Evolutionary conservation across 1,140 invertebrate genomes (phyloP), one percentile per base, ranked within the genome.

Genomic region (Atta texana): DNA sequence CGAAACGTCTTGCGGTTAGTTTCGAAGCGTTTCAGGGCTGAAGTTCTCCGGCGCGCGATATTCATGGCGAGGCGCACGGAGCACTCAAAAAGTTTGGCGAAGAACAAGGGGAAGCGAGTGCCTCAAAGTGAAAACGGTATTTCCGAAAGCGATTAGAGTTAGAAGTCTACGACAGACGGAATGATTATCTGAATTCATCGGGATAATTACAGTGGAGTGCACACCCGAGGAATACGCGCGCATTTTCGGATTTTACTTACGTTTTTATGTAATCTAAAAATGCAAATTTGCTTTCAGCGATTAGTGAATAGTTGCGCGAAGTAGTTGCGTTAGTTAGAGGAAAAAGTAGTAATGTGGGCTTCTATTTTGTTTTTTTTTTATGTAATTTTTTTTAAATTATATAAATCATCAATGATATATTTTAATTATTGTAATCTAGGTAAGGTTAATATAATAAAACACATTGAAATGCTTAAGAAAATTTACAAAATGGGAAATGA

Each of bases 1-100:
- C 82, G 82, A 77, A 77, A 77, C 72, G 74, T 85, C 82, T 85
- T 85, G 71, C 82, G 72, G 82, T 85, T 85, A 85, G 82, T 85
- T 85, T 77, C 82, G 44, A 64, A 49, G 71, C 55, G 80, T 82
- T 82, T 82, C 69, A 31, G n/a, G 39, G 31, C 21, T 77, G 28
- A 85, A 77, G 82, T 85, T 85, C 39, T n/a, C 66, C 4, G 12
- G 18, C 34, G 68, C 44, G n/a, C 44, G 82, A 85, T 68, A 68
- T 66, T 85, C 82, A 66, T 61, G 21, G 21, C 74, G 74, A 6
- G 61, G 59, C 81, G 24, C 31, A 21, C 72, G 21, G 53, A 77
- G 72, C 82, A 85, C 82, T 85, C 75, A 76, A 85, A 85, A 85
- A 85, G 72, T 85, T 85, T 55, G 12, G n/a, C n/a, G 44, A 66